Evolutionary conservation across 2,888 invertebrate species (phyloP), one percentile per base, ranked within the genome.

Genomic region (Parnassius orleans): DNA sequence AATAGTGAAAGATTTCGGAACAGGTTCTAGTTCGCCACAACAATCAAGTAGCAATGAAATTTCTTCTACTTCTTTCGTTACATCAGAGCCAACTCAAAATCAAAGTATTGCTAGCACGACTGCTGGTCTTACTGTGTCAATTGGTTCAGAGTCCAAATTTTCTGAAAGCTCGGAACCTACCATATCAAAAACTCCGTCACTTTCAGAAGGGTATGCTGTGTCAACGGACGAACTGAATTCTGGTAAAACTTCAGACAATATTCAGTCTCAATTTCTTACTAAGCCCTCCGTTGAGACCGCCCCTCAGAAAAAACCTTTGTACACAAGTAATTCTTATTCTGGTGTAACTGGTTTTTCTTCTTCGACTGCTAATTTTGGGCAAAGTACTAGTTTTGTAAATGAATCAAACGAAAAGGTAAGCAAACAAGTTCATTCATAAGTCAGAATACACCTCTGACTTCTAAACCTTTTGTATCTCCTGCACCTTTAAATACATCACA

Each of bases 201-300:
- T 90, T 66, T 76, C 81, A n/a, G 90, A 87, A 60, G 86, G 90
- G 14, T 91, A 90, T 68, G 88, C 89, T 47, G 91, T 88, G 41
- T 88, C 90, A 54, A 83, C 89, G 24, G 91, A 90, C 12, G 63
- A 88, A 11, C 69, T 89, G 7, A 80, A 80, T 70, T 87, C 91
- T 1, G 81, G 77, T 65, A 87, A 82, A 24, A 86, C 1, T 19
- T 19, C 19, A 19, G 19, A 19, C 19, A 19, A 19, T 19, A 19
- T 19, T 19, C 15, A 15, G 2, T 15, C 15, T 15, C 15, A 15
- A 15, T 15, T 15, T 15, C 15, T 15, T 1, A 15, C 15, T 15
- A 15, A 15, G 15, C 15, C 15, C 2, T 15, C 15, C 15, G 15
- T 15, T 15, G 15, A 15, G 15, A 15, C 15, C 15, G 15, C 15